Conservation (phyloP, 2,888 invertebrate genomes). For the Litoditis marina region DNA sequence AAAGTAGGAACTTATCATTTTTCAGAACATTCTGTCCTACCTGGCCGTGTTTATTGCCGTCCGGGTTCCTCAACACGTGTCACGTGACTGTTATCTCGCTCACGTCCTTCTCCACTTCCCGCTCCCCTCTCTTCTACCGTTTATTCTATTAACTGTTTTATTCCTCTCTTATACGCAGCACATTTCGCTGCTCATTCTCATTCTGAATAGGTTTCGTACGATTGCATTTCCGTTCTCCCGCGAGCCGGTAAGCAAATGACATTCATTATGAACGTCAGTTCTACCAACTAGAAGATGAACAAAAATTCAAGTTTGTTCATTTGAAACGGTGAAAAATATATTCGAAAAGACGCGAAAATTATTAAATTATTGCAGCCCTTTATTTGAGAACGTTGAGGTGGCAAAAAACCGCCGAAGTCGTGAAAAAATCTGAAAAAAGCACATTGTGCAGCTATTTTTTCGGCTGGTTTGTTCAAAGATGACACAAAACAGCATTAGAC, state of each 20-base stretch:
- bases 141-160: slow-evolving; percentile 7
- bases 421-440: no score
- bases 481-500: background rate
- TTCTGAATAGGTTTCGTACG: slow-evolving; percentile 13
- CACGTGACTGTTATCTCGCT: background rate
- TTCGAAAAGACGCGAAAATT: no score
- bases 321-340: background rate
- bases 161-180: slow-evolving; percentile 14
- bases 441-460: no score
- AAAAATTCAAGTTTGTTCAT: no score
- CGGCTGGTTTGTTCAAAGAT: no score
- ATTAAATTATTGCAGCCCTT: no score
- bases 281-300: no score
- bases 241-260: slow-evolving; percentile 7
- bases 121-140: background rate
- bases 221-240: slow-evolving; percentile 16
- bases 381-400: no score
- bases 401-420: no score
- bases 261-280: background rate
- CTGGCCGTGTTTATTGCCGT: slow-evolving; percentile 4
- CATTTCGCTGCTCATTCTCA: slow-evolving; percentile 8
- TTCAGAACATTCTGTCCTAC: slow-evolving; percentile 15
- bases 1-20: background rate
- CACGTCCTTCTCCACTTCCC: slow-evolving; percentile 9
- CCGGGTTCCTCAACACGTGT: slow-evolving; percentile 4